Conservation (phyloP, 2,797 vertebrate species). For the Mus minutoides region DNA sequence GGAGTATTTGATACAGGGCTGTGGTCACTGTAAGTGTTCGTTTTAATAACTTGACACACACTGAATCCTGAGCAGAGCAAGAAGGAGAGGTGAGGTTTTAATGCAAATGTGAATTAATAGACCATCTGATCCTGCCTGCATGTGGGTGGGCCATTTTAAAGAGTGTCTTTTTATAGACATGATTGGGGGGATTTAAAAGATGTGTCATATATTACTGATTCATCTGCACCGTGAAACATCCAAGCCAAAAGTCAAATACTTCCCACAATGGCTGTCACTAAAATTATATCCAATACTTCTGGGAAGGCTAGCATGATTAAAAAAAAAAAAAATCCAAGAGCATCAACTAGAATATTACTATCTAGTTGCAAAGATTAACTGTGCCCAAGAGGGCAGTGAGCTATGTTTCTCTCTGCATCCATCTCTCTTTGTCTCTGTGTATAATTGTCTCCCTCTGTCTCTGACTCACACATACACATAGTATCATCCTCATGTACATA, state of each 20-base stretch:
- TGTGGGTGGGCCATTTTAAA: constrained; percentile 65
- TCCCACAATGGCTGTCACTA: constrained; percentile 65
- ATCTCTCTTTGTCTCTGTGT: neutral
- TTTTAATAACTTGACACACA: constrained; percentile 68
- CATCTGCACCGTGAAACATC: constrained; percentile 69
- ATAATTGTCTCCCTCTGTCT: neutral
- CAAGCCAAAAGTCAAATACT: constrained; percentile 72
- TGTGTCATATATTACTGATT: constrained; percentile 65
- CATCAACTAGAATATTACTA: constrained; percentile 1
- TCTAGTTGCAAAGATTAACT: constrained; percentile 12
- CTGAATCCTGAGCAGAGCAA: constrained; percentile 71
- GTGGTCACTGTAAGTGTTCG: constrained; percentile 66
- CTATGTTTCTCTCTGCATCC: constrained; percentile 9
- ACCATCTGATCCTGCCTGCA: constrained; percentile 69
- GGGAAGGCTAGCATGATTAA: constrained; percentile 54
- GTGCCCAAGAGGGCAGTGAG: neutral
- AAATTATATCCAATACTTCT: constrained; percentile 70
- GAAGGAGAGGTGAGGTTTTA: constrained; percentile 64
- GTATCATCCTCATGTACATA: neutral
- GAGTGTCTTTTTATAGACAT: constrained; percentile 52
- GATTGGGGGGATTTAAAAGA: constrained; percentile 45
- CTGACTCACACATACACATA: too few species aligned
- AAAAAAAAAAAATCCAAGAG: constrained; percentile 36
- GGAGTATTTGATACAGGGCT: constrained; percentile 80
- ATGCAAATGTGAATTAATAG: constrained; percentile 74